A percentile compares a stretch with the other conserved stretches of the same genome.
These are phyloP conservation scores for Orthosia cruda DNA, from an alignment of 2,888 invertebrate species.

Conservation along the genomic window DNA sequence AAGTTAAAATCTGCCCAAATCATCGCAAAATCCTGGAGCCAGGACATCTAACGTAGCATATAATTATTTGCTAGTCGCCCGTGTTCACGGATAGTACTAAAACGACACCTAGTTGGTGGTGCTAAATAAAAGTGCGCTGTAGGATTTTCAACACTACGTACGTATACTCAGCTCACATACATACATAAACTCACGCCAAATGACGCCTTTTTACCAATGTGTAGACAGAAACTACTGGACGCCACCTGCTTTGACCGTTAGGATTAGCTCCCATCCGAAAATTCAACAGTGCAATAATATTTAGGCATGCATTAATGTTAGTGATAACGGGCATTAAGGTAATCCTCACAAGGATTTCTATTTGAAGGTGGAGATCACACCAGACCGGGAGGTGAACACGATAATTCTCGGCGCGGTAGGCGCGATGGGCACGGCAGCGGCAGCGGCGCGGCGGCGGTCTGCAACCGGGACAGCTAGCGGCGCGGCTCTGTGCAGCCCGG, in stretches of 20 bases:
- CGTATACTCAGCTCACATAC: too few relatives aligned
- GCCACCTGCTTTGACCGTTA: too few relatives aligned
- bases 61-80: neutral
- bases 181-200: too few relatives aligned
- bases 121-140: neutral
- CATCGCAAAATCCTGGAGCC: neutral
- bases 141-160: neutral
- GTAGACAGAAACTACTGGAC: too few relatives aligned
- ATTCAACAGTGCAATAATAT: neutral
- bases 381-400: slow-evolving; percentile 89
- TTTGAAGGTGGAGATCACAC: slow-evolving; percentile 88
- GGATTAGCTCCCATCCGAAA: too few relatives aligned
- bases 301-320: neutral
- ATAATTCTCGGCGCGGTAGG: slow-evolving; percentile 79
- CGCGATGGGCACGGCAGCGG: slow-evolving; percentile 86
- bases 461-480: slow-evolving; percentile 92
- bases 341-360: neutral
- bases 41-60: neutral
- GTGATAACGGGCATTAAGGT: neutral
- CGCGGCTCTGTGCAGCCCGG: slow-evolving; percentile 89
- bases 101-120: neutral
- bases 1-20: neutral
- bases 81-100: too few relatives aligned
- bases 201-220: too few relatives aligned
- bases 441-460: slow-evolving; percentile 80